A percentile compares a stretch with the other conserved stretches of the same genome.
These are phyloP conservation scores for Mactra quadrangularis DNA, from an alignment of 1,140 invertebrate species.

Conservation along the genomic window DNA sequence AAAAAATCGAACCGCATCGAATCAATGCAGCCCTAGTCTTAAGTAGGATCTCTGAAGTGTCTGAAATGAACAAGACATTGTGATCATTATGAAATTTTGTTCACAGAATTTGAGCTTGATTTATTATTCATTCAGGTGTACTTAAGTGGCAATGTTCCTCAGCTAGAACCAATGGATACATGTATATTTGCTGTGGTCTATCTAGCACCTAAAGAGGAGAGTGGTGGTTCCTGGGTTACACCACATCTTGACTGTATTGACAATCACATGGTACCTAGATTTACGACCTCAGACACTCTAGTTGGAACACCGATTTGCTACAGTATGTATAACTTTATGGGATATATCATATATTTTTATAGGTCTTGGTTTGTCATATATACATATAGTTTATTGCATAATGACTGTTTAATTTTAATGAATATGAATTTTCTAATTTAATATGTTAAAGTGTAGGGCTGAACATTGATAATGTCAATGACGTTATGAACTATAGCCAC, in stretches of 20 bases:
- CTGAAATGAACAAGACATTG: neutral
- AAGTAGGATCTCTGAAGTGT: neutral
- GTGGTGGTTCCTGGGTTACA: no score
- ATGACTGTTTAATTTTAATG: neutral
- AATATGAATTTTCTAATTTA: neutral
- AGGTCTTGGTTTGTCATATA: no score
- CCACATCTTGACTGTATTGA: no score
- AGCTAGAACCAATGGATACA: conserved; percentile 1
- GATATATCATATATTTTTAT: no score
- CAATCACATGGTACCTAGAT: neutral
- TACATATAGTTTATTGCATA: no score
- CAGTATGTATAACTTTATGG: neutral
- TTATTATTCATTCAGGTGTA: neutral
- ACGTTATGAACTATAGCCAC: neutral
- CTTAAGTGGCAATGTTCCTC: neutral
- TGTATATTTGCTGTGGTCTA: conserved; percentile 15
- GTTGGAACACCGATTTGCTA: neutral
- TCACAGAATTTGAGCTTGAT: neutral
- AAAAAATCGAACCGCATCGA: neutral
- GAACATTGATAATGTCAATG: neutral
- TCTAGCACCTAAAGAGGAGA: neutral
- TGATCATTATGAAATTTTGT: neutral
- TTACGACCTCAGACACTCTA: neutral
- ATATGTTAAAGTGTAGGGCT: neutral
- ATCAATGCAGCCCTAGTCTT: neutral